Conservation (phyloP, 2,797 vertebrate species). For the Anguilla anguilla region DNA sequence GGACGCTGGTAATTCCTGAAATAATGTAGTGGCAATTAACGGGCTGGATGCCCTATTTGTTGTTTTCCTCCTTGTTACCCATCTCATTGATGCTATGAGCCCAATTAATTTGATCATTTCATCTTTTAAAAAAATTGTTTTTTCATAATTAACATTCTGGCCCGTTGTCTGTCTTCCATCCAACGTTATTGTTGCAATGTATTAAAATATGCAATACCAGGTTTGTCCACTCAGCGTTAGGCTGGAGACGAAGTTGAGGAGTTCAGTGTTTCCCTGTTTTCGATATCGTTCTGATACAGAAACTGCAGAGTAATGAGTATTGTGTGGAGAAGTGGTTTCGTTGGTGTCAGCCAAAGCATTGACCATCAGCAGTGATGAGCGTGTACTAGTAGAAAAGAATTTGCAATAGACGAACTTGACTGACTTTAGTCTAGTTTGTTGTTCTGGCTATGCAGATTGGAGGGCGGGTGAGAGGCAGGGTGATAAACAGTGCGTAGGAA, state of each 20-base stretch:
- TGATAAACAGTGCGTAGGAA: not conserved
- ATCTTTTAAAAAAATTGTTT: not conserved
- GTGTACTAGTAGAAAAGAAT: not conserved
- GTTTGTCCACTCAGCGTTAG: conserved; percentile 31
- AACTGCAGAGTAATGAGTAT: conserved; percentile 22
- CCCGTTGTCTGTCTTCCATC: conserved; percentile 67
- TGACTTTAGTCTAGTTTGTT: not conserved
- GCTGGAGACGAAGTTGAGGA: not conserved
- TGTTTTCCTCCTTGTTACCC: conserved; percentile 31
- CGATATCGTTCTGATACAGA: conserved; percentile 12
- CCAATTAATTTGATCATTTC: conserved; percentile 19
- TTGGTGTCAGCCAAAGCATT: conserved; percentile 52
- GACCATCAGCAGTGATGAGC: conserved; percentile 1
- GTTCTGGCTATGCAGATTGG: not conserved
- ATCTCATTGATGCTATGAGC: conserved; percentile 43
- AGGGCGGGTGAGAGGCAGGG: not conserved
- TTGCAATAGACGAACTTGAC: conserved; percentile 1
- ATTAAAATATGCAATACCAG: conserved; percentile 68
- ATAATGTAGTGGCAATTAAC: conserved; percentile 29
- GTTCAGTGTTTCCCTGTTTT: not conserved
- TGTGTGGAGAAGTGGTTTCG: not conserved
- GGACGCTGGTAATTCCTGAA: conserved; percentile 13
- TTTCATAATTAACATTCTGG: conserved; percentile 32
- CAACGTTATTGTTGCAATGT: conserved; percentile 52
- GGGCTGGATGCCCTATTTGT: conserved; percentile 29